Evolutionary conservation across 2,888 invertebrate genomes (phyloP), one percentile per base, ranked within the genome.

Genomic region (Eumacrocentrus americanus): DNA sequence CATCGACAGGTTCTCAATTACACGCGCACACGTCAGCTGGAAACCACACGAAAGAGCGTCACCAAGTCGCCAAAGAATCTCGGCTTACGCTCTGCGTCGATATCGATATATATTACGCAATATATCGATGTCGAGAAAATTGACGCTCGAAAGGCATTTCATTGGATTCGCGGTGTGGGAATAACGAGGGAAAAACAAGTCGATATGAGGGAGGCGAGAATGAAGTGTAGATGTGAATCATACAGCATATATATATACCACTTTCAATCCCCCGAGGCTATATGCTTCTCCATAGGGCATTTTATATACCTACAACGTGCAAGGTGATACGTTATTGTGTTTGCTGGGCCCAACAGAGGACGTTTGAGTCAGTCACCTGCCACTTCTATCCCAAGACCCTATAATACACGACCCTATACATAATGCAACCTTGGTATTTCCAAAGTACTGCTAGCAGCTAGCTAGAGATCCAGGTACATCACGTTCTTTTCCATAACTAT

Each of bases 31-130:
- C 52, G 40, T 52, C 52, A 52, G 52, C 37, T 40, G 54, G 54
- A 52, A 48, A 59, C 59, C 53, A 9, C 4, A 60, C 48, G 60
- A 40, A 54, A 60, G 55, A 54, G 46, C 55, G 16, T 38, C 23
- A n/a, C n/a, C n/a, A n/a, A n/a, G 42, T 60, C 40, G 18, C 38
- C 34, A 48, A 55, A 22, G 40, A 60, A 55, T 60, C 60, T 60
- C 60, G 14, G 50, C 42, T 60, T 60, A 60, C 60, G 9, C 16
- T 14, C 18, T n/a, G n/a, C n/a, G n/a, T n/a, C n/a, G n/a, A n/a
- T 53, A 47, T 53, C 53, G 48, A 54, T 59, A 29, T 29, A 29
- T 29, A 59, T 59, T 59, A 48, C 59, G 12, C 22, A 29, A 25
- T 42, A 44, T 42, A 54, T 54, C 44, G 54, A 54, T 54, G 54